Evolutionary conservation across 2,888 invertebrate species (phyloP).

Genomic region (Pristionchus exspectatus): DNA sequence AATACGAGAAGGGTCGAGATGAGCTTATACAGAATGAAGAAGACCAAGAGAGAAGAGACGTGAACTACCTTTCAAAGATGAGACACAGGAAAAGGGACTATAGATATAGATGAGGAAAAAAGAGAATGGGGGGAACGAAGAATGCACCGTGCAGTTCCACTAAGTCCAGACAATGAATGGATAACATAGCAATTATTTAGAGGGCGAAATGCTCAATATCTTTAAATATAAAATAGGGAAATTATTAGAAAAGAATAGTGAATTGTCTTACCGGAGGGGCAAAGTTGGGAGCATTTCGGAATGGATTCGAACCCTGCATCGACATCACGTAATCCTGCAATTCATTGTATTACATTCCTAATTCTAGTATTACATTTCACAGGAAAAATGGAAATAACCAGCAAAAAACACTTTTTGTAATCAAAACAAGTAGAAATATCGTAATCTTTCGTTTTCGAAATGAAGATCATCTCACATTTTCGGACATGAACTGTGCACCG

Average conservation of each 20-base stretch:
- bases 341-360: neutral
- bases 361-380: neutral
- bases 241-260: too few species aligned
- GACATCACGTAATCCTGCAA: slow-evolving; percentile 18
- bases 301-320: slow-evolving; percentile 10
- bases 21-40: slow-evolving; percentile 23
- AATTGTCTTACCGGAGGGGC: slow-evolving; percentile 8
- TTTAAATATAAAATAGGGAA: neutral
- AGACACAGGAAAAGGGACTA: neutral
- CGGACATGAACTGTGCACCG: neutral
- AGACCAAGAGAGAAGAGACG: neutral
- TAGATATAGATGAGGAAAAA: neutral
- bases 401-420: too few species aligned
- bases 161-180: too few species aligned
- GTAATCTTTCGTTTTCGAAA: neutral
- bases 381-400: neutral
- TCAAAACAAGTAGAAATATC: too few species aligned
- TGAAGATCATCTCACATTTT: slow-evolving; percentile 23
- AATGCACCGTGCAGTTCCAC: neutral
- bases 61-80: neutral
- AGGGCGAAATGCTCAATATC: neutral
- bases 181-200: too few species aligned
- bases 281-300: slow-evolving; percentile 1
- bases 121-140: neutral
- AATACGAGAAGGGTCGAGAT: slow-evolving; percentile 29